phyloP scores from a whole-genome alignment of 2,888 invertebrate species.

The Drosophila paranaensis region DNA sequence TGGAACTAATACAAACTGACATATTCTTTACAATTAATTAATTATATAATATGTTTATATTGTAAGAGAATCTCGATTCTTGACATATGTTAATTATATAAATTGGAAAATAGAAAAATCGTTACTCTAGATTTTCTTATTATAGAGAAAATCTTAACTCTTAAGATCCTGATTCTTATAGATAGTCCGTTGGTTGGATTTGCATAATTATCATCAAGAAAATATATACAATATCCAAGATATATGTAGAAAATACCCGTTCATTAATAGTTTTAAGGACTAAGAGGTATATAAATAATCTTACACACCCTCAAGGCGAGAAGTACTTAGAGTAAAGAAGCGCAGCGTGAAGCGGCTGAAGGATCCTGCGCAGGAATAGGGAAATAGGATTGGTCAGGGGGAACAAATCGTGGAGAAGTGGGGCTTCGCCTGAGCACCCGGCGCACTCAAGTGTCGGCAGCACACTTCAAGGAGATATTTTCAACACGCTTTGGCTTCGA shows the following conservation, averaged over 20 bases:
- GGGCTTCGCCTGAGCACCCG: constrained; percentile 26
- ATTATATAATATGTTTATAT: background rate
- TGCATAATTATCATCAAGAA: too few species aligned
- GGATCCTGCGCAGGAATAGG: constrained; percentile 3
- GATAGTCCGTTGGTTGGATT: too few species aligned
- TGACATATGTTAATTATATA: background rate
- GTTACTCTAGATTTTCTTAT: too few species aligned
- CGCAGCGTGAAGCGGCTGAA: constrained; percentile 19
- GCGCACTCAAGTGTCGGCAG: constrained; percentile 65
- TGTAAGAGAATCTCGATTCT: background rate
- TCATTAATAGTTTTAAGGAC: background rate
- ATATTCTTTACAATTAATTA: too few species aligned
- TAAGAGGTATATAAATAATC: constrained; percentile 58
- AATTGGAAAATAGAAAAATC: background rate
- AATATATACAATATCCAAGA: too few species aligned
- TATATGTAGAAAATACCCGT: background rate
- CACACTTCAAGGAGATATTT: constrained; percentile 73
- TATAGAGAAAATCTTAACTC: too few species aligned
- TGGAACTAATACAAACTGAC: too few species aligned
- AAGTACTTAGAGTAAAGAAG: constrained; percentile 58
- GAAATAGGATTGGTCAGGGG: background rate
- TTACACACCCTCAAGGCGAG: constrained; percentile 60
- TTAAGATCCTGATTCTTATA: too few species aligned
- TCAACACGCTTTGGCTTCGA: constrained; percentile 63
- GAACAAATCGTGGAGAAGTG: background rate